These are phyloP conservation scores for Pangasius djambal DNA, from an alignment of 2,797 vertebrate genomes.

Conservation along the genomic window DNA sequence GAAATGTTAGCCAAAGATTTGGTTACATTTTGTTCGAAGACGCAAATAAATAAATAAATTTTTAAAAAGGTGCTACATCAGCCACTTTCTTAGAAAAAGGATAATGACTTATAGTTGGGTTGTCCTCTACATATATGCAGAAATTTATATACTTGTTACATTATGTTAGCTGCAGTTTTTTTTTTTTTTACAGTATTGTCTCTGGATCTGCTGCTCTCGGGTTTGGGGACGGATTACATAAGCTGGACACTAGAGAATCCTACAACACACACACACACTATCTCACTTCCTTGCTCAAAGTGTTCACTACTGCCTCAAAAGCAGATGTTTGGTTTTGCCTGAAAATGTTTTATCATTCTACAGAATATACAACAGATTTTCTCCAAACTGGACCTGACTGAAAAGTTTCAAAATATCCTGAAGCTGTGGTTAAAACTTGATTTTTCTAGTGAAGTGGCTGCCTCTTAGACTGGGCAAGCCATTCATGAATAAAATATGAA, in stretches of 20 bases:
- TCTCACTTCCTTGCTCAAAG: too few species aligned
- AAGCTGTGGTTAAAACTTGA: background rate
- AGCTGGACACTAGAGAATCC: slow-evolving; percentile 3
- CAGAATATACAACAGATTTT: background rate
- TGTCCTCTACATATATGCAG: background rate
- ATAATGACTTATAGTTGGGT: background rate
- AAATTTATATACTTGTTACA: background rate
- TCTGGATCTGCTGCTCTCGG: background rate
- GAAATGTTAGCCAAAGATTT: background rate
- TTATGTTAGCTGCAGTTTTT: background rate
- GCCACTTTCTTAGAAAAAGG: background rate
- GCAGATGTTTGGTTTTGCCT: background rate
- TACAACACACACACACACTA: slow-evolving; percentile 10
- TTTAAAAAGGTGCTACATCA: background rate
- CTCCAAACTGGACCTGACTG: background rate
- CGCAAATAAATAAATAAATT: background rate
- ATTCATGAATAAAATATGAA: slow-evolving; percentile 40
- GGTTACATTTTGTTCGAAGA: background rate
- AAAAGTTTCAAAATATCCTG: background rate
- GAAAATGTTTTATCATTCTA: background rate
- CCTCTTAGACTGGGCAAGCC: background rate
- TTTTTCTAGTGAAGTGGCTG: background rate
- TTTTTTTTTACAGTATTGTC: too few species aligned
- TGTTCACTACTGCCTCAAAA: too few species aligned
- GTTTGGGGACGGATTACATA: slow-evolving; percentile 2